Percentiles rank a stretch among this genome's conserved stretches.
Conservation (phyloP, 1,140 invertebrate genomes). For the Lasioglossum albipes region DNA sequence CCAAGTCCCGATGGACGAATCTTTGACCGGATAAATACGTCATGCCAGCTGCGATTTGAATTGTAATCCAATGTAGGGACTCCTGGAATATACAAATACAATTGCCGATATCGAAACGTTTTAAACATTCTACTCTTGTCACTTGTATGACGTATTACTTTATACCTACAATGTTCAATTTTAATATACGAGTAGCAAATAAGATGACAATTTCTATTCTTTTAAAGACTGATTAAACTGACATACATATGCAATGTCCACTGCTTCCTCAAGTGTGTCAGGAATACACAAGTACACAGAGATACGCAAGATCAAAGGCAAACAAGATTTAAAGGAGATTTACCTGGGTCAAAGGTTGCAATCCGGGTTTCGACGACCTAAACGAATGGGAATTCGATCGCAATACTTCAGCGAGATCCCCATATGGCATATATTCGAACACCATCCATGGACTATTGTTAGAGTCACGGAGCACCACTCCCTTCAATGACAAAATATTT, state of each 20-base stretch:
- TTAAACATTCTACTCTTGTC: background rate
- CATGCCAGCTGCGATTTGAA: constrained; percentile 92
- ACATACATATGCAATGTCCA: background rate
- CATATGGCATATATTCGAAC: constrained; percentile 95
- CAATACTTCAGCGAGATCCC: constrained; percentile 92
- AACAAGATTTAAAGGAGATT: background rate
- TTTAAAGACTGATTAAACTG: background rate
- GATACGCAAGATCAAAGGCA: background rate
- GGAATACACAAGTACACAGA: background rate
- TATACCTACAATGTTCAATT: too few relatives aligned
- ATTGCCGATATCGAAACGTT: background rate
- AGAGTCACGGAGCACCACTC: constrained; percentile 87
- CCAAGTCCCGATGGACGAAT: constrained; percentile 95
- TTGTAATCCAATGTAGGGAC: constrained; percentile 82
- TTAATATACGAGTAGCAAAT: too few relatives aligned
- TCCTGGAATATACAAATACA: constrained; percentile 67
- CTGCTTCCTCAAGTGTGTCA: background rate
- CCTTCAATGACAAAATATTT: constrained; percentile 92
- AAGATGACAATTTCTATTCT: too few relatives aligned
- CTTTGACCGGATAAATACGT: constrained; percentile 91
- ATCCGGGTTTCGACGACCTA: constrained; percentile 72
- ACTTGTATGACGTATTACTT: too few relatives aligned
- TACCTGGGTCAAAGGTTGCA: constrained; percentile 78
- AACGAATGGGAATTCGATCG: constrained; percentile 83
- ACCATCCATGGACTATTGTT: constrained; percentile 92